phyloP scores from a whole-genome alignment of 2,888 invertebrate genomes.

The Ectemnius continuus region DNA sequence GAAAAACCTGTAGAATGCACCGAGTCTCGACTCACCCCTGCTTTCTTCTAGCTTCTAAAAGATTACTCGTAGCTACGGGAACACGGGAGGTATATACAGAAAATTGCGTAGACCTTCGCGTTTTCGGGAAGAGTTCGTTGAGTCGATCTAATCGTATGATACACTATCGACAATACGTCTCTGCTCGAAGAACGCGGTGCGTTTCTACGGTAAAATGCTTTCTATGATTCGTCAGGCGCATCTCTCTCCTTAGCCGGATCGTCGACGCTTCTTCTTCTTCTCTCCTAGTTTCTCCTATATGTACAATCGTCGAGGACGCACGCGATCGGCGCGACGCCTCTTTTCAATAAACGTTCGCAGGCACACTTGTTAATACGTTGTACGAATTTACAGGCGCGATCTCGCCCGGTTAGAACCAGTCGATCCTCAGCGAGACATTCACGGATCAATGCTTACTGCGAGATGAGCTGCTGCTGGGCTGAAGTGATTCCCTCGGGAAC shows the following conservation, averaged over 20 bases:
- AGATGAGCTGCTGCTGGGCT: conserved; percentile 4
- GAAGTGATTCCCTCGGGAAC: conserved; percentile 63
- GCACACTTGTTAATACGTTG: conserved; percentile 40
- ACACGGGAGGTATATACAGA: conserved; percentile 68
- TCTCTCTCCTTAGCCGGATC: neutral
- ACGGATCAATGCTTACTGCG: no score
- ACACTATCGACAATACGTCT: no score
- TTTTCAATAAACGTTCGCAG: conserved; percentile 36
- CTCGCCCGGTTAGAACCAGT: neutral
- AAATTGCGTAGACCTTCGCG: conserved; percentile 46
- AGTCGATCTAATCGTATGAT: neutral
- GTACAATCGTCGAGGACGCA: conserved; percentile 2
- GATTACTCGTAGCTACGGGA: conserved; percentile 59
- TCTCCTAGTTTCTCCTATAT: neutral
- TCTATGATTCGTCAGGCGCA: conserved; percentile 2
- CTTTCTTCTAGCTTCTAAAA: conserved; percentile 22
- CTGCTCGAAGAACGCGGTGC: neutral
- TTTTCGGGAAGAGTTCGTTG: neutral
- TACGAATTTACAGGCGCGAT: neutral
- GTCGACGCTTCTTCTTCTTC: neutral
- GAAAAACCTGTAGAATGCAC: neutral
- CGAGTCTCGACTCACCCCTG: neutral
- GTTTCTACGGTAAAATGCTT: neutral
- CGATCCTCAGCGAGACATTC: neutral
- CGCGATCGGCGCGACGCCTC: conserved; percentile 10